Evolutionary conservation across 2,888 invertebrate genomes (phyloP).

Genomic region (Hypsopygia costalis): DNA sequence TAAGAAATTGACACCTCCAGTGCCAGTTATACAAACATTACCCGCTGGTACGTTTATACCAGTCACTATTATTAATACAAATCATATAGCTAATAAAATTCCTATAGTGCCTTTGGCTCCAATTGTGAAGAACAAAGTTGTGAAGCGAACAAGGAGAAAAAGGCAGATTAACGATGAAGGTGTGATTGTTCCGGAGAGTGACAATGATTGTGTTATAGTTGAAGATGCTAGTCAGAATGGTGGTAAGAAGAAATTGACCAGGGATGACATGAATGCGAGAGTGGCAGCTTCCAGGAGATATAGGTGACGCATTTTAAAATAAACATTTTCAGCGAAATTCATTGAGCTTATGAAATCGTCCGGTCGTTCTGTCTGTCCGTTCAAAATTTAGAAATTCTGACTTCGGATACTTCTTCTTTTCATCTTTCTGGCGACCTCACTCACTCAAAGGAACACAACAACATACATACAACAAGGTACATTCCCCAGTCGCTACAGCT

Average conservation of each 20-base stretch:
- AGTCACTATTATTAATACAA: slow-evolving; percentile 33
- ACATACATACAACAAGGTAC: not conserved
- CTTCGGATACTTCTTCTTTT: too few species aligned
- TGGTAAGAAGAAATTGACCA: slow-evolving; percentile 13
- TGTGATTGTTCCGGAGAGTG: not conserved
- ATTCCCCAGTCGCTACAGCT: not conserved
- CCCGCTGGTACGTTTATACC: slow-evolving; percentile 52
- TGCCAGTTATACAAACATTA: slow-evolving; percentile 18
- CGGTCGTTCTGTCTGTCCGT: too few species aligned
- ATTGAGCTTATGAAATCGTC: too few species aligned
- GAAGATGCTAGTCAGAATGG: slow-evolving; percentile 7
- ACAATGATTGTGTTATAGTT: slow-evolving; percentile 15
- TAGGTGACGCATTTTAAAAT: slow-evolving; percentile 35
- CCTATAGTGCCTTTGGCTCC: slow-evolving; percentile 42
- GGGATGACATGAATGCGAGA: slow-evolving; percentile 36
- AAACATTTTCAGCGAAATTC: too few species aligned
- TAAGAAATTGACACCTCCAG: slow-evolving; percentile 39
- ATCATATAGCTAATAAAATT: slow-evolving; percentile 34
- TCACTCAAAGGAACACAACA: too few species aligned
- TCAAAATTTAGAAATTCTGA: too few species aligned
- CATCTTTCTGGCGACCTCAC: too few species aligned
- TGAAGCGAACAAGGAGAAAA: slow-evolving; percentile 30
- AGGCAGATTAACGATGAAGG: slow-evolving; percentile 16
- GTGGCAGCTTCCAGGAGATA: slow-evolving; percentile 60
- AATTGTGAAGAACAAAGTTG: slow-evolving; percentile 26